Base-by-base conservation (phyloP, 1,140 invertebrate species). In the Bombyx mandarina region DNA sequence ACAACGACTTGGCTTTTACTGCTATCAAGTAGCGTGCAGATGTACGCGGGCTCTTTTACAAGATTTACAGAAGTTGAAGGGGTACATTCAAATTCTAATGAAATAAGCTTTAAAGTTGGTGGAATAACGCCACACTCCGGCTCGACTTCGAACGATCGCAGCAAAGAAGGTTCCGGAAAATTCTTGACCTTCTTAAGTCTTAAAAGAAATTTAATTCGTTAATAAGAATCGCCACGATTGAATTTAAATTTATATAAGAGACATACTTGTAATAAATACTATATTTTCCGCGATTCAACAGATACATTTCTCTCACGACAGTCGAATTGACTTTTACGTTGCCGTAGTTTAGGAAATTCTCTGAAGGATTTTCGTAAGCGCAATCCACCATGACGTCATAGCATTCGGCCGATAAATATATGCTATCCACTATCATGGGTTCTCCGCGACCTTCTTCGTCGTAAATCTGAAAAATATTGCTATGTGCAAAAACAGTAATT, bases 251-350 rank as follows among this genome's bases (percentile, higher is more conserved):
- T 26, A 53, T 6, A 52, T 7, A 35, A 35, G 26, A 35, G 45
- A 69, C 77, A 67, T 54, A 87, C 84, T 82, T 87, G 58, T 61
- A 87, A 64, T 73, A 87, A 55, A 85, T 79, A 56, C 75, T 84
- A 58, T 87, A 87, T 84, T 77, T 82, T 18, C 84, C 84, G 43
- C 76, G 60, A 69, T 87, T 87, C 7, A 83, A 57, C 35, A 87
- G 63, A 65, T 75, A 82, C 77, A 87, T 76, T 65, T 77, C 73
- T 52, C 72, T 58, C 5, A 62, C 47, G 10, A 78, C 74, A 0
- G 77, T 80, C 0, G 84, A 84, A 57, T 85, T 85, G 22, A 87
- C 81, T 75, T 87, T 87, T 8, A 87, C 84, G 52, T 87, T 80
- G 22, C 84, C 84, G 57, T 79, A 87, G 52, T 87, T 77, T 3